phyloP scores from a whole-genome alignment of 2,888 invertebrate genomes.

The Drosophila pegasa region DNA sequence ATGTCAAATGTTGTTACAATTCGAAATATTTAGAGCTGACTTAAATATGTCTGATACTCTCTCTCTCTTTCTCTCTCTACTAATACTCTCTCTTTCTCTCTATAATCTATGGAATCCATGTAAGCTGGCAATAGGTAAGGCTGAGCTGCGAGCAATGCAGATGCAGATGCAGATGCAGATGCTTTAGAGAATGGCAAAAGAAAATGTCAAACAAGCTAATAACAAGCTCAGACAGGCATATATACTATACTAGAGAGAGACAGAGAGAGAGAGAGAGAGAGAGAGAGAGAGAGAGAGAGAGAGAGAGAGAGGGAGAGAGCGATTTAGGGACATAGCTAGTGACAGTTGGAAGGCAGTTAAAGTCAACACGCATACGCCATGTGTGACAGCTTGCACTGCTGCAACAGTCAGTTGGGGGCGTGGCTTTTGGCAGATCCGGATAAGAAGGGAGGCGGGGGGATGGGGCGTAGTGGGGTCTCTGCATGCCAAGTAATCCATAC shows the following conservation, averaged over 20 bases:
- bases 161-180: conserved; percentile 12
- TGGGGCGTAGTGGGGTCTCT: too few relatives aligned
- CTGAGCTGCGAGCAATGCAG: conserved; percentile 1
- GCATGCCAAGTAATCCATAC: conserved; percentile 42
- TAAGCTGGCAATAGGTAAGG: conserved; percentile 15
- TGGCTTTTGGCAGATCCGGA: neutral
- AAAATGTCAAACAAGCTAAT: conserved; percentile 59
- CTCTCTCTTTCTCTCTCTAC: neutral
- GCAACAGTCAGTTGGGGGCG: neutral
- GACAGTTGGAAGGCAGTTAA: conserved; percentile 43
- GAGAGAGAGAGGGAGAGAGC: neutral
- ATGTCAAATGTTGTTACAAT: conserved; percentile 14
- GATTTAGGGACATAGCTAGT: conserved; percentile 12
- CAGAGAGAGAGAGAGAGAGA: neutral
- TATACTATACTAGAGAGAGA: too few relatives aligned
- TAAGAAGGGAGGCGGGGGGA: neutral
- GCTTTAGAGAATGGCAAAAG: conserved; percentile 39
- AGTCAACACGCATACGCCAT: conserved; percentile 56
- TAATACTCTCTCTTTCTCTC: neutral
- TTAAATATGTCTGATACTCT: neutral
- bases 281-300: neutral
- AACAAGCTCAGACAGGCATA: conserved; percentile 37
- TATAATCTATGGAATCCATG: conserved; percentile 16
- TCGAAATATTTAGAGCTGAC: neutral
- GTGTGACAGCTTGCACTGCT: conserved; percentile 20